Conservation (phyloP, 1,140 invertebrate species). For the Tribolium castaneum region DNA sequence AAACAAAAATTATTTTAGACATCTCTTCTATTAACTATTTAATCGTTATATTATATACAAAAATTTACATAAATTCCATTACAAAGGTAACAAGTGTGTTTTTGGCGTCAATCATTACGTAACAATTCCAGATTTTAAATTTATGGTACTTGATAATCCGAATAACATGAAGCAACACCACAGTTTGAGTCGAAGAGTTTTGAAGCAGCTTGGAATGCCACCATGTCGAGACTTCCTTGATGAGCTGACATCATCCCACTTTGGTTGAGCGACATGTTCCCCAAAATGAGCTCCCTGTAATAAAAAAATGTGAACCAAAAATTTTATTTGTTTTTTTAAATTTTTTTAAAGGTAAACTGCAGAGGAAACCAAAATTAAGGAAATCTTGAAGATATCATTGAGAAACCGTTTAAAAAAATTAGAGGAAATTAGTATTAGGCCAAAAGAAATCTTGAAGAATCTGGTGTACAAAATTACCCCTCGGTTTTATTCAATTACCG, state of each 20-base stretch:
- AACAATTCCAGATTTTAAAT: constrained; percentile 2
- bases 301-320: constrained; percentile 23
- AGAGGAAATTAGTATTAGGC: too few relatives aligned
- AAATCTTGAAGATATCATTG: too few relatives aligned
- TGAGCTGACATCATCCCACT: constrained; percentile 54
- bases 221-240: constrained; percentile 60
- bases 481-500: too few relatives aligned
- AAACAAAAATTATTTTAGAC: background rate
- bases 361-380: too few relatives aligned
- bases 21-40: background rate
- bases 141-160: constrained; percentile 58
- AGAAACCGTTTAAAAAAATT: too few relatives aligned
- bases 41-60: constrained; percentile 22
- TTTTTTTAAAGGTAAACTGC: background rate
- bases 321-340: constrained; percentile 1
- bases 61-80: constrained; percentile 21
- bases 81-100: background rate
- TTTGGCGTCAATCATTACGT: background rate
- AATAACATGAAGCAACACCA: constrained; percentile 57
- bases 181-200: constrained; percentile 61
- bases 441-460: too few relatives aligned
- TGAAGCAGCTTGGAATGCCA: constrained; percentile 61
- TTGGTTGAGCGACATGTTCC: constrained; percentile 56
- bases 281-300: constrained; percentile 60
- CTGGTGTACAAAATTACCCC: too few relatives aligned